Evolutionary conservation across 2,888 invertebrate genomes (phyloP).

Genomic region (Ochropleura plecta): DNA sequence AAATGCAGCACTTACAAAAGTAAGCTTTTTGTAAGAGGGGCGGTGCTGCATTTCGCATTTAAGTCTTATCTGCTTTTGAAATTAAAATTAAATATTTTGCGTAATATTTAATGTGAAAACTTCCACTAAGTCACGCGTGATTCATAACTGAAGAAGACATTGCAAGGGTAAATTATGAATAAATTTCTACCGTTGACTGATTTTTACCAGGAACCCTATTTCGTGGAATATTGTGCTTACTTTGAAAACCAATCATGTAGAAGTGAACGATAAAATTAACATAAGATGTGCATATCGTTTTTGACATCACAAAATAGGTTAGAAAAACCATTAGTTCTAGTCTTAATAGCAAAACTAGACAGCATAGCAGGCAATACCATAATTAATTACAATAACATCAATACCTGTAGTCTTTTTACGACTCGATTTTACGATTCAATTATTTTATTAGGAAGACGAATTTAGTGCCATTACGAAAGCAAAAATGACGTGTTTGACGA

Average conservation of each 20-base stretch:
- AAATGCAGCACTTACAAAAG: too few relatives aligned
- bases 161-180: too few relatives aligned
- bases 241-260: too few relatives aligned
- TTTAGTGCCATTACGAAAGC: slow-evolving; percentile 12
- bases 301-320: background rate
- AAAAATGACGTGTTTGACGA: slow-evolving; percentile 14
- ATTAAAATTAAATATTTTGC: background rate
- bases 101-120: background rate
- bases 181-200: too few relatives aligned
- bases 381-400: slow-evolving; percentile 41
- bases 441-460: slow-evolving; percentile 34
- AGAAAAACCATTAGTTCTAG: background rate
- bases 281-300: background rate
- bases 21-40: background rate
- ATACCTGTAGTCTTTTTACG: slow-evolving; percentile 40
- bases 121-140: background rate
- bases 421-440: slow-evolving; percentile 50
- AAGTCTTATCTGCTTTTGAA: background rate
- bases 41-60: background rate
- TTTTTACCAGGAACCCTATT: too few relatives aligned
- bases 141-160: background rate
- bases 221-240: too few relatives aligned
- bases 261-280: too few relatives aligned
- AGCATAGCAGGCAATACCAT: background rate
- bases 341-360: background rate